Evolutionary conservation across 2,113 vertebrate genomes (phyloP), one percentile per base, ranked within the genome.

Genomic region (Salvelinus fontinalis): DNA sequence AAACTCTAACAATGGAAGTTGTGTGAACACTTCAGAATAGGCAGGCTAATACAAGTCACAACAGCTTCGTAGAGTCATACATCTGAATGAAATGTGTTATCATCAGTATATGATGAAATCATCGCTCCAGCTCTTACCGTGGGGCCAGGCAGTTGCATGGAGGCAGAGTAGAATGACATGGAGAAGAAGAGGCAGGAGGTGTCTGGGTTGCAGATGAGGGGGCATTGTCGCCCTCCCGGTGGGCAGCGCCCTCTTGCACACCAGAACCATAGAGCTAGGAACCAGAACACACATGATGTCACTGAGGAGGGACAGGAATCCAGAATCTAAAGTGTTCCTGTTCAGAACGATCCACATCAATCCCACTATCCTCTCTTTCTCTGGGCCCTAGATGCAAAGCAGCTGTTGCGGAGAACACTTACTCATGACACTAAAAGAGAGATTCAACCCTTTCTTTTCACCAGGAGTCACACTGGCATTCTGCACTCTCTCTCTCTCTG

Each of bases 121-220:
- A 18, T 54, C 0, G 24, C 2, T 71, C 59, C 18, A 75, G 31
- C 18, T 83, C 88, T 87, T 71, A 92, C 89, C 83, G 65, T 71
- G 60, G 72, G 85, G 81, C 88, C 86, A 87, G 48, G 83, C 75
- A 34, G 65, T 78, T 31, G 48, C 74, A 69, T 68, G 48, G 1
- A 86, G 65, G 71, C 68, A 84, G 34, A 88, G 44, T 70, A 82
- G 80, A 20, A 90, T 73, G 44, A 89, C 27, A 48, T 67, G 75
- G 49, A 85, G 54, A 70, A 77, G 34, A 77, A 85, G 44, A 59
- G 24, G 75, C 27, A 62, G 59, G 59, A 89, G 81, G 68, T 13
- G 80, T 73, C 69, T 67, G 14, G 69, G 67, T 14, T 75, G 74
- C 72, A 71, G 49, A 66, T 9, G 5, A 68, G 5, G 9, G 44